Base-by-base conservation (phyloP, 1,140 invertebrate species). In the Drosophila auraria region DNA sequence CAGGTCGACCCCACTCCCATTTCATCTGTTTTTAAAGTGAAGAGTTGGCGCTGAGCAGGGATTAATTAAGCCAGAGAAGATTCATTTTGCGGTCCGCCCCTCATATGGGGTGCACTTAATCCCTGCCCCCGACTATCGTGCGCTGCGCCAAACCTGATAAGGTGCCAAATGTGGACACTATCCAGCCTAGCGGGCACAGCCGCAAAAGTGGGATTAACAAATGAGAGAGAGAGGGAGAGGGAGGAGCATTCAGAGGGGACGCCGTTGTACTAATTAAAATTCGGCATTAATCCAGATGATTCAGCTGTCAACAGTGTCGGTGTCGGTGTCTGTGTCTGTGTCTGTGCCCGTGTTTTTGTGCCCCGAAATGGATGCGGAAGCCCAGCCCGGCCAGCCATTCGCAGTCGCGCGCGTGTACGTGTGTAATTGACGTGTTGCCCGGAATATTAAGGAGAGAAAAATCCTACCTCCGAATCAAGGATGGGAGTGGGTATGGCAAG, bases 251-350 rank as follows among this genome's bases (percentile, higher is more conserved):
- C 20, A 20, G 20, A 20, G 20, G 20, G 20, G 20, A 20, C 69
- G 70, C 60, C 71, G 79, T 82, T 78, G 90, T 83, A 86, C 82
- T 91, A 91, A 91, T 91, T 91, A 91, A 92, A 91, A 91, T 91
- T 91, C 89, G 78, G 80, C 84, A 91, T 90, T 91, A 91, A 91
- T 91, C 89, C 90, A 81, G 82, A 90, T 90, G 86, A 90, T 91
- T 91, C 87, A 86, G 82, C 87, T 90, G 86, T 90, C 84, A 87
- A 82, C 86, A 71, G 45, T 60, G 54, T 61, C 69, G 50, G 54
- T 57, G 36, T 54, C 30, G 36, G 27, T 30, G 27, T 20, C 20
- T 20, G 53, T 38, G 20, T 25, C 54, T 57, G 36, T 25, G 54
- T 20, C 53, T 57, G 20, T 23, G 54, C 54, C 53, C 71, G 62